Evolutionary conservation across 2,888 invertebrate genomes (phyloP).

Genomic region (Microctonus aethiopoides): DNA sequence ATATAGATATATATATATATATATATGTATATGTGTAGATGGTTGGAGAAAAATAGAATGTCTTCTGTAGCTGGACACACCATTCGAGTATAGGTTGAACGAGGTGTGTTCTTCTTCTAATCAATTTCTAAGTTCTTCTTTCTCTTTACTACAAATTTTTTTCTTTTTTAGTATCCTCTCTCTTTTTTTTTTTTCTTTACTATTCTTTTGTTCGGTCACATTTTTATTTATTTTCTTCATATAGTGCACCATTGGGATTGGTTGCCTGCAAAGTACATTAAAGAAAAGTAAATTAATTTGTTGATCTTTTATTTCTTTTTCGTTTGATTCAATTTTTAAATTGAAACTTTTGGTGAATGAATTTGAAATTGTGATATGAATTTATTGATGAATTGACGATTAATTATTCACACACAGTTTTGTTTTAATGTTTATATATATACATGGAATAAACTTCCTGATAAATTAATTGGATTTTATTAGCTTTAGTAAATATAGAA

Average conservation of each 20-base stretch:
- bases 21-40: neutral
- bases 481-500: neutral
- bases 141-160: neutral
- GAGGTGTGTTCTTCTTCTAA: constrained; percentile 25
- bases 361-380: no score
- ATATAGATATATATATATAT: constrained; percentile 11
- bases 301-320: neutral
- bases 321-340: neutral
- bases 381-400: no score
- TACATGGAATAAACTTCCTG: no score
- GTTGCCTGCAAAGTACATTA: neutral
- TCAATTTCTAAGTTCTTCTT: constrained; percentile 28
- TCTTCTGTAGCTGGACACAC: neutral
- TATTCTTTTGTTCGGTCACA: no score
- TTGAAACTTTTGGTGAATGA: no score
- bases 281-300: constrained; percentile 19
- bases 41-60: neutral
- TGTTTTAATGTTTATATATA: no score
- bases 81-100: constrained; percentile 19
- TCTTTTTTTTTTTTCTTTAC: no score
- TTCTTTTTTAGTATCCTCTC: no score
- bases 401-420: no score
- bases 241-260: neutral
- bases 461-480: neutral
- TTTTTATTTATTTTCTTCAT: neutral